phyloP scores from a whole-genome alignment of 2,797 vertebrate genomes.

The Tapera naevia region DNA sequence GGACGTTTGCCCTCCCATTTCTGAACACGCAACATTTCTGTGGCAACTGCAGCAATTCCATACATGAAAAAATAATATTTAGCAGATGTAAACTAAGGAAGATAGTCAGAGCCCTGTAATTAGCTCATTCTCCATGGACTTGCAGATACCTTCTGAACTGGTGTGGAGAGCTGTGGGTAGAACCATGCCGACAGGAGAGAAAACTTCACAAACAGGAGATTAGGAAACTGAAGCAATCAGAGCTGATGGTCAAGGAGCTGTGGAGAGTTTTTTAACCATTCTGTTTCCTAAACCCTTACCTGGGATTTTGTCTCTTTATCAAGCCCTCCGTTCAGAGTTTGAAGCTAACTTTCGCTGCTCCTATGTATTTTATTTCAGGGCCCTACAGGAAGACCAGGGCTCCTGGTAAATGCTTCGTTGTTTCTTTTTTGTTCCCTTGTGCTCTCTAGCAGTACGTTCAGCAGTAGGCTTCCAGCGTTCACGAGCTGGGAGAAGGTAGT shows the following conservation, averaged over 20 bases:
- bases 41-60: conserved; percentile 64
- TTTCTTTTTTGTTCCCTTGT: neutral
- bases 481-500: neutral
- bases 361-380: conserved; percentile 74
- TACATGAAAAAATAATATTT: conserved; percentile 66
- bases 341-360: neutral
- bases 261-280: neutral
- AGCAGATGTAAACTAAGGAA: conserved; percentile 52
- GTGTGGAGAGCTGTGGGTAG: neutral
- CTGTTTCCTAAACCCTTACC: neutral
- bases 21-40: conserved; percentile 62
- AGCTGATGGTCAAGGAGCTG: neutral
- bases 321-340: neutral
- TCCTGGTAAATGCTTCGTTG: conserved; percentile 80
- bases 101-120: conserved; percentile 40
- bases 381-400: conserved; percentile 85
- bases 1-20: conserved; percentile 39
- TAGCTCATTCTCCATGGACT: neutral
- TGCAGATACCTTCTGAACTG: conserved; percentile 47
- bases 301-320: neutral
- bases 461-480: neutral
- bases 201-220: conserved; percentile 4
- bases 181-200: neutral
- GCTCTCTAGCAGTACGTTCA: neutral
- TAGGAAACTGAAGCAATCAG: conserved; percentile 13